Evolutionary conservation across 2,113 vertebrate species (phyloP).

Genomic region (Asarcornis scutulata): DNA sequence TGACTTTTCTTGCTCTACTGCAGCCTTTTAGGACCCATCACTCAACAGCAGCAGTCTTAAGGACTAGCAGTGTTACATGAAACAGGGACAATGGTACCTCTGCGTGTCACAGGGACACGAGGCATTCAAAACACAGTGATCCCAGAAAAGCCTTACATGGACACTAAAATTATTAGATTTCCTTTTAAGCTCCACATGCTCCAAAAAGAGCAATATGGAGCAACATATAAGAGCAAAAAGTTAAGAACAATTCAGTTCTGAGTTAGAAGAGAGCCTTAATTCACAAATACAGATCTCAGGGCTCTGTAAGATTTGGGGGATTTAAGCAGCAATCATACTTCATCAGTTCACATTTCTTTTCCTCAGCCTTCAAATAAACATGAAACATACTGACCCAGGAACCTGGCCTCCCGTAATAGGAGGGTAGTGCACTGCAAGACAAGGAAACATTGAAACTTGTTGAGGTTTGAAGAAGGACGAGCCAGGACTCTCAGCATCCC

Average conservation of each 20-base stretch:
- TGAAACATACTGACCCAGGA: background rate
- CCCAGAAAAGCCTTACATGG: background rate
- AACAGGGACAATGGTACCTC: background rate
- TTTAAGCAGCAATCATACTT: background rate
- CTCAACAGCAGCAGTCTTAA: background rate
- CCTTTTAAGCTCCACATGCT: background rate
- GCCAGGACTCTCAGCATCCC: background rate
- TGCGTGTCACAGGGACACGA: background rate
- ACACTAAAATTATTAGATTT: background rate
- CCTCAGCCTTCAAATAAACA: background rate
- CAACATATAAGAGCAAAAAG: background rate
- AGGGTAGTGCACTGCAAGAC: background rate
- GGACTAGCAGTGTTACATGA: background rate
- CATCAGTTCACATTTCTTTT: background rate
- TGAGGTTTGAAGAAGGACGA: background rate
- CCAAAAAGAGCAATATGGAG: background rate
- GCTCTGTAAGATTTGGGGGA: background rate
- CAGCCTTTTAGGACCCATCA: background rate
- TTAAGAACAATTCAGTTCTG: background rate
- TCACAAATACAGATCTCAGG: background rate
- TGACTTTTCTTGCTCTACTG: background rate
- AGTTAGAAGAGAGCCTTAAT: background rate
- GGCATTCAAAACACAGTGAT: background rate
- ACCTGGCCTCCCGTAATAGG: background rate
- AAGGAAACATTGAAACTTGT: background rate